Conservation (phyloP, 2,888 invertebrate genomes). For the Alitta virens region DNA sequence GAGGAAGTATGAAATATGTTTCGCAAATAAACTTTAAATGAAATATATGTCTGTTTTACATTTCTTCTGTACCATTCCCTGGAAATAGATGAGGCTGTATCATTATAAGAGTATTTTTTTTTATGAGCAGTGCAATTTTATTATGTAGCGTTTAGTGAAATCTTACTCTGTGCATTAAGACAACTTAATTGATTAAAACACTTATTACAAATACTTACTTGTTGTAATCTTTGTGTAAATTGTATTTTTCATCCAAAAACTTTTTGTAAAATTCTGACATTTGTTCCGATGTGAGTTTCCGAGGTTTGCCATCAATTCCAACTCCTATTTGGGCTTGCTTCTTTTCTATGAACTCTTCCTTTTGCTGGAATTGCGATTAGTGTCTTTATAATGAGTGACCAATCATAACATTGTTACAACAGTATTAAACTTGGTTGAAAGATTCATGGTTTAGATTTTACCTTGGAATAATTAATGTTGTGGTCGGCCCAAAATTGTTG, state of each 20-base stretch:
- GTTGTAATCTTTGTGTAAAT: conserved; percentile 73
- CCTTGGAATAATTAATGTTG: conserved; percentile 73
- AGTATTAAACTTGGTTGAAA: too few relatives aligned
- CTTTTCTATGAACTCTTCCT: conserved; percentile 36
- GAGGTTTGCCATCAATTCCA: conserved; percentile 17
- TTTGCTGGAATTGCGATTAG: conserved; percentile 33
- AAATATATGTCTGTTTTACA: conserved; percentile 61
- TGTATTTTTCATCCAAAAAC: conserved; percentile 82
- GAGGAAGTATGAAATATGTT: too few relatives aligned
- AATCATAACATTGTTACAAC: too few relatives aligned
- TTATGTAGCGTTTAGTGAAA: too few relatives aligned
- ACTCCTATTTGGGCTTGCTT: conserved; percentile 25
- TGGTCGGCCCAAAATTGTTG: conserved; percentile 80
- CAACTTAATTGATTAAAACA: too few relatives aligned
- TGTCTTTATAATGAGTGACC: too few relatives aligned
- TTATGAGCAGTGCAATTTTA: too few relatives aligned
- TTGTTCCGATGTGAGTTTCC: conserved; percentile 36
- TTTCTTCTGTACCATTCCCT: conserved; percentile 81
- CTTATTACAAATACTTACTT: conserved; percentile 29
- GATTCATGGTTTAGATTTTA: too few relatives aligned
- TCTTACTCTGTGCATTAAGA: too few relatives aligned
- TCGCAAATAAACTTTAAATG: conserved; percentile 34
- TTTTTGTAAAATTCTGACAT: conserved; percentile 82
- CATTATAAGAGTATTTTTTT: too few relatives aligned
- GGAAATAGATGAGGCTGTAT: conserved; percentile 23